Base-by-base conservation (phyloP, 2,888 invertebrate genomes). In the Diarsia mendica region DNA sequence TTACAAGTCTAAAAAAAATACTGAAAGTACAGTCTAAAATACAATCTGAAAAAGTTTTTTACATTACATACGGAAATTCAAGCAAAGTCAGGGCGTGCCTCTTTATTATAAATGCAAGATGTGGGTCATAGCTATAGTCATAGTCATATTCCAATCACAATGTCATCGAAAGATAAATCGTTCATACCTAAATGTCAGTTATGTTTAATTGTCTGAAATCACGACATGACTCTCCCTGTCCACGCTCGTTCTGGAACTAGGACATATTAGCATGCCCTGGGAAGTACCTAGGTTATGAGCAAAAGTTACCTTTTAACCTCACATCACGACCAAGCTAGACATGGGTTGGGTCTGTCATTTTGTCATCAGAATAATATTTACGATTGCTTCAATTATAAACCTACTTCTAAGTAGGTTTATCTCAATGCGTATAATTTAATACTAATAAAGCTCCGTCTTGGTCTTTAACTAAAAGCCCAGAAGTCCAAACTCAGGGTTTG, bases 161-260 rank as follows among this genome's bases (percentile, higher is more conserved):
- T 70, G 46, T 28, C 39, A 49, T 80, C 46, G 67, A 78, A 66
- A 60, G 72, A 84, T 82, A 83, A 85, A 87, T 83, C 70, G 74
- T 8, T 39, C 8, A 8, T 39, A 39, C 39, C 78, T 28, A 83
- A 85, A 87, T 87, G 85, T 86, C 85, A 83, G 83, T 77, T 84
- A 87, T 84, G 85, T 90, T 87, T 87, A 88, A 87, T 83, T 84
- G 83, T 81, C 80, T 72, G 55, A 82, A 67, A 87, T 87, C 88
- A 89, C 85, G 89, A 89, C 46, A 67, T 78, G 67, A 85, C 70
- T 71, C 68, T 79, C 72, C 60, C 74, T 64, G 69, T 66, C 63
- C 33, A 33, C 72, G 66, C 48, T 71, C 70, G 70, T 39, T 81
- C 73, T 60, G 69, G 72, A 82, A 86, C 64, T 83, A 75, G 82